A percentile compares a stretch with the other conserved stretches of the same genome.
phyloP scores from a whole-genome alignment of 2,888 invertebrate species.

The Apomyelois bistriatella region DNA sequence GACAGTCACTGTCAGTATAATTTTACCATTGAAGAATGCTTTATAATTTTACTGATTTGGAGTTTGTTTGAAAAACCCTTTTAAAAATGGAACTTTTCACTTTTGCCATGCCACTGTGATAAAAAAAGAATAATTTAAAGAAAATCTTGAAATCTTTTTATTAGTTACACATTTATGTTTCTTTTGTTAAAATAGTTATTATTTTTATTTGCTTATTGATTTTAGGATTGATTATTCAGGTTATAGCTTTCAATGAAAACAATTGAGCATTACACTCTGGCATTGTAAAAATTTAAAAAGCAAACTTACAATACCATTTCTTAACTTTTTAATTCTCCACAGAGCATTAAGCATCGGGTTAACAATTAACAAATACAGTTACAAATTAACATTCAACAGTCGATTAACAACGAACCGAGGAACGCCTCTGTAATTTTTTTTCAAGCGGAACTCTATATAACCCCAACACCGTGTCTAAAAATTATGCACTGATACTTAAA shows the following conservation, averaged over 20 bases:
- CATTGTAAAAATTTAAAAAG: background rate
- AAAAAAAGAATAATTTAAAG: no score
- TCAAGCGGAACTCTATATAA: slow-evolving; percentile 7
- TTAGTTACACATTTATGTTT: no score
- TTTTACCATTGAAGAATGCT: no score
- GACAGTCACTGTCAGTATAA: background rate
- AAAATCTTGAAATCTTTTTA: no score
- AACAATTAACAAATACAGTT: slow-evolving; percentile 10
- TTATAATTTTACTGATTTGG: no score
- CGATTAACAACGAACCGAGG: slow-evolving; percentile 4
- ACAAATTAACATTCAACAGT: slow-evolving; percentile 8
- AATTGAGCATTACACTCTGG: background rate
- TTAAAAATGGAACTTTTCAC: no score
- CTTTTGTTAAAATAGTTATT: no score
- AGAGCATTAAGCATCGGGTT: slow-evolving; percentile 6
- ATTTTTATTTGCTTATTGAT: no score
- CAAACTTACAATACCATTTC: background rate
- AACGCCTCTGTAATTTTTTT: slow-evolving; percentile 5
- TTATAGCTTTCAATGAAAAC: no score
- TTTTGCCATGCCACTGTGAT: no score
- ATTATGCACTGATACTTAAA: background rate
- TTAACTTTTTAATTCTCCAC: slow-evolving; percentile 7
- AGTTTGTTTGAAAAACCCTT: no score
- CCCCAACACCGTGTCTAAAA: slow-evolving; percentile 21
- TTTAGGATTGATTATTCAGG: no score